Evolutionary conservation across 2,888 invertebrate genomes (phyloP), one percentile per base, ranked within the genome.

Genomic region (Luffia ferchaultella): DNA sequence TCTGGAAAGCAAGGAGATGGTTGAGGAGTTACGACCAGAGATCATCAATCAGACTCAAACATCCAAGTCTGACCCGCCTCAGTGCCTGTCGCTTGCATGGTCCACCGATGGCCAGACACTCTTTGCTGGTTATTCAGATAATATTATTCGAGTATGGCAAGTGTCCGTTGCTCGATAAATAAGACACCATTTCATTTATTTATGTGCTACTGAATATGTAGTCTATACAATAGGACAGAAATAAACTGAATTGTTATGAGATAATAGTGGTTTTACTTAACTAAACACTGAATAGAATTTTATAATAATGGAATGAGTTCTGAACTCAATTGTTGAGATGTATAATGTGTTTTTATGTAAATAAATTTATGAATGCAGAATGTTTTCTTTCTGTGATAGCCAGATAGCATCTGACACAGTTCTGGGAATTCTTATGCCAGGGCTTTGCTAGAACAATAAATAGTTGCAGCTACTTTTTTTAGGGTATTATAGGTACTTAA

Each of bases 81-180:
- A 96, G 75, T 99, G 99, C 82, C 88, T 97, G 60, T 98, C 97
- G 2, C 86, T 98, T 66, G 97, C 98, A 18, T 99, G 99, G 99
- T 98, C 98, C 53, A 95, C 97, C 48, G 98, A 99, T 73, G 99
- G 99, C 57, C 98, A 98, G 80, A 99, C 98, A 46, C 87, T 99
- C 64, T 99, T 98, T 71, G 97, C 98, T 70, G 98, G 99, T 53
- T 99, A 98, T 85, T 97, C 98, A 17, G 99, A 99, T 85, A 97
- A 97, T 78, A 91, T 92, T 59, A 99, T 99, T 76, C 88, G 99
- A 74, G 98, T 98, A 56, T 99, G 98, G 98, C 98, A 98, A 87
- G 98, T 99, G 64, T 93, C 93, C 61, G 90, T 93, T 60, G 90
- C 92, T 57, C 91, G 92, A 85, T 92, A 90, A 84, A 60, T 58